Conservation (phyloP, 2,888 invertebrate genomes). For the Lasioglossum villosulum region DNA sequence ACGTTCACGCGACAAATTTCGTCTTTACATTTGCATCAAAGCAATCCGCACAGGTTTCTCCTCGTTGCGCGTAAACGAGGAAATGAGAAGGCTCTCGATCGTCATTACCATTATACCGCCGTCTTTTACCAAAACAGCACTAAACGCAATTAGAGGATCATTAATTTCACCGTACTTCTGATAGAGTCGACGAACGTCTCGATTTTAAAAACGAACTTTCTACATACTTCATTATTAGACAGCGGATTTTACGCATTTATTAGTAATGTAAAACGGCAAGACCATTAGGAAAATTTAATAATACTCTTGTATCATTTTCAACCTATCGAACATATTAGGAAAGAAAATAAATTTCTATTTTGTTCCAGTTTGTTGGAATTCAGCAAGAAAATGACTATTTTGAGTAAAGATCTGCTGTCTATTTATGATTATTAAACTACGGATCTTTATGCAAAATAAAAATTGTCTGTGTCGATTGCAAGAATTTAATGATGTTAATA, state of each 20-base stretch:
- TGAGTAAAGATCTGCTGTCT: no score
- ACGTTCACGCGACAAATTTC: conserved; percentile 35
- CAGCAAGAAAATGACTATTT: no score
- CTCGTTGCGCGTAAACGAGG: conserved; percentile 49
- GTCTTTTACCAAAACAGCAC: conserved; percentile 39
- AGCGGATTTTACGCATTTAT: no score
- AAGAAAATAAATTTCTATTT: no score
- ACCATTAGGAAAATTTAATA: no score
- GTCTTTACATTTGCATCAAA: conserved; percentile 57
- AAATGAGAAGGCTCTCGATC: conserved; percentile 53
- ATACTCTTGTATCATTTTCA: no score
- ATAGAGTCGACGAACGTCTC: conserved; percentile 15
- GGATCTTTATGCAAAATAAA: no score
- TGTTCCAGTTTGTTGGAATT: no score
- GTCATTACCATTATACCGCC: conserved; percentile 57
- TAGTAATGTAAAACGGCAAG: neutral
- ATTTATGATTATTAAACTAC: no score
- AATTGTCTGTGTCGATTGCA: no score
- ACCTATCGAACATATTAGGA: no score
- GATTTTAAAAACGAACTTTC: conserved; percentile 19
- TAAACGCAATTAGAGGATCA: conserved; percentile 57
- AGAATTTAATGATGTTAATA: no score
- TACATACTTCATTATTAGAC: conserved; percentile 14
- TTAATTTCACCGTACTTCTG: conserved; percentile 55
- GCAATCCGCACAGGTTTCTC: conserved; percentile 64